Percentiles rank a stretch among this genome's conserved stretches.
phyloP scores from a whole-genome alignment of 2,797 vertebrate genomes.

The Neosalanx taihuensis region DNA sequence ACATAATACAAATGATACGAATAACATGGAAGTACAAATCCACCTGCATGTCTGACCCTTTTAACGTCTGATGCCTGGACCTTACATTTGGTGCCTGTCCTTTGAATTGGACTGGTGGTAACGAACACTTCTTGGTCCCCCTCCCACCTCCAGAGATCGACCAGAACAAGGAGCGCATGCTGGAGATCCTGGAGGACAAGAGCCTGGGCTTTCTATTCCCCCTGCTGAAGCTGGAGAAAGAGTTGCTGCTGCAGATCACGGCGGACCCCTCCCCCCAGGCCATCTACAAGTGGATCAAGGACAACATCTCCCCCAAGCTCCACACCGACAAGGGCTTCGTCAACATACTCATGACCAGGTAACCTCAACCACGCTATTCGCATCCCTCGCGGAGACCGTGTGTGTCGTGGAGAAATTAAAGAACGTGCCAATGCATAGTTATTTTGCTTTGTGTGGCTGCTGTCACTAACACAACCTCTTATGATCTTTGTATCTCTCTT shows the following conservation, averaged over 20 bases:
- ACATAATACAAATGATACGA: too few relatives aligned
- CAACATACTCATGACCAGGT: constrained; percentile 99
- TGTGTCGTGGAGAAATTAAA: too few relatives aligned
- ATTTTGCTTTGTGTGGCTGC: too few relatives aligned
- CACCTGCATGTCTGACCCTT: background rate
- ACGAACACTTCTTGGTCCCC: background rate
- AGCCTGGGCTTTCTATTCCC: constrained; percentile 97
- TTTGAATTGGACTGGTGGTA: too few relatives aligned
- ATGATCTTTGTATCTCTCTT: background rate
- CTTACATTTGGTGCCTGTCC: too few relatives aligned
- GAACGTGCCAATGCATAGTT: too few relatives aligned
- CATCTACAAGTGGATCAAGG: constrained; percentile 99
- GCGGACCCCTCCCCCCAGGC: constrained; percentile 95
- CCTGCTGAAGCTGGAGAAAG: constrained; percentile 97
- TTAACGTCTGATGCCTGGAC: background rate
- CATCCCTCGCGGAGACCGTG: background rate
- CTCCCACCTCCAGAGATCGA: constrained; percentile 83
- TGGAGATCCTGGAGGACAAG: constrained; percentile 98
- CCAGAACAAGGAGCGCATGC: constrained; percentile 98
- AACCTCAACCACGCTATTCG: constrained; percentile 2
- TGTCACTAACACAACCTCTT: too few relatives aligned
- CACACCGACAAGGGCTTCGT: constrained; percentile 98
- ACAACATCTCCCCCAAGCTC: constrained; percentile 97
- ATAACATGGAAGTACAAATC: too few relatives aligned
- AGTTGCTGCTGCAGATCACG: constrained; percentile 94